Evolutionary conservation across 1,140 invertebrate species (phyloP).

Genomic region (Arctopsyche grandis): DNA sequence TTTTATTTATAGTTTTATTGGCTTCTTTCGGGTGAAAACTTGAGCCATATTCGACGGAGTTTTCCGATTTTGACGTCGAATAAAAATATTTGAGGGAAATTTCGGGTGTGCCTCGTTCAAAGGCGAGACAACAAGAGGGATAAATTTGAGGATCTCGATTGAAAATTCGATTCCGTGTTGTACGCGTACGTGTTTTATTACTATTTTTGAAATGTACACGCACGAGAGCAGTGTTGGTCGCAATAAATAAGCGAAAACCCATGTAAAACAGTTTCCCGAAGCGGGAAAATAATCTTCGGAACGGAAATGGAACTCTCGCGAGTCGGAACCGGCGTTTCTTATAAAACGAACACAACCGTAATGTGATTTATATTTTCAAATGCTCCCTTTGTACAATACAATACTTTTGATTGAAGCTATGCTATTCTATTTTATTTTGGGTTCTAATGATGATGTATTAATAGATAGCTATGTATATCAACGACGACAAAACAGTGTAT

Average conservation of each 20-base stretch:
- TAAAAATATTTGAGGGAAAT: conserved; percentile 24
- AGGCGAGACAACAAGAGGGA: conserved; percentile 17
- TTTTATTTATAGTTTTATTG: conserved; percentile 54
- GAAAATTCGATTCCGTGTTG: neutral
- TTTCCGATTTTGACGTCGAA: conserved; percentile 32
- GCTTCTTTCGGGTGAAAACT: conserved; percentile 43
- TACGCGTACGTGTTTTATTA: neutral
- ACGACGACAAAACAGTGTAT: too few species aligned
- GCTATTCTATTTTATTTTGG: too few species aligned
- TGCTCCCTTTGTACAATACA: too few species aligned
- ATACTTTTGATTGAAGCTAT: too few species aligned
- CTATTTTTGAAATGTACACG: too few species aligned
- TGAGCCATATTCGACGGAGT: conserved; percentile 42
- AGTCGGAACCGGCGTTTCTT: neutral
- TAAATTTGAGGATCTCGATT: conserved; percentile 22
- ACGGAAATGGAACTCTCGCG: neutral
- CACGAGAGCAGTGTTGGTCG: too few species aligned
- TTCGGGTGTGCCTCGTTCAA: conserved; percentile 20
- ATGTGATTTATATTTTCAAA: conserved; percentile 4
- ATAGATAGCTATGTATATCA: too few species aligned
- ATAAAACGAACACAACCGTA: neutral
- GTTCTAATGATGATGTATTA: too few species aligned
- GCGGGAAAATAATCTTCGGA: conserved; percentile 13
- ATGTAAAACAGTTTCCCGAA: neutral
- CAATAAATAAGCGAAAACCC: too few species aligned